A percentile compares a stretch with the other conserved stretches of the same genome.
These are phyloP conservation scores for Mus spretus DNA, from an alignment of 2,797 vertebrate species.

Conservation along the genomic window DNA sequence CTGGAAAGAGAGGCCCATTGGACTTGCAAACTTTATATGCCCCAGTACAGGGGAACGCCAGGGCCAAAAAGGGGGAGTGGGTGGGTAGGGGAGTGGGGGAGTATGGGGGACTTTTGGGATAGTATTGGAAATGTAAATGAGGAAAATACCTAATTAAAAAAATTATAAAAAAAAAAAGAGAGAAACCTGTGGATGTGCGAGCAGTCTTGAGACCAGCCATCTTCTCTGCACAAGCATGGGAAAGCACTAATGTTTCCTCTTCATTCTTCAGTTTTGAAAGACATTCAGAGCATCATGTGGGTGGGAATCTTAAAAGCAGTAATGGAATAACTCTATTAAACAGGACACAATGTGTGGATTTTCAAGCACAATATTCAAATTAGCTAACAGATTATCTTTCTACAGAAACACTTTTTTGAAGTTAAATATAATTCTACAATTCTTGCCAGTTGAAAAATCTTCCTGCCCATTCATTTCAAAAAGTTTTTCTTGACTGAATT, in stretches of 20 bases:
- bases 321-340: slow-evolving; percentile 67
- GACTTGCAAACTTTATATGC: too few relatives aligned
- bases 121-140: too few relatives aligned
- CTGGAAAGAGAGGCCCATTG: too few relatives aligned
- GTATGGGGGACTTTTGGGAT: too few relatives aligned
- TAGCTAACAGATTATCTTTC: slow-evolving; percentile 55
- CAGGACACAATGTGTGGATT: neutral
- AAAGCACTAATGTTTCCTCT: neutral
- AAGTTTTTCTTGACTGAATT: slow-evolving; percentile 39
- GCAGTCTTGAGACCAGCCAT: neutral
- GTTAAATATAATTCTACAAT: slow-evolving; percentile 65
- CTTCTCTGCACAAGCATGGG: neutral
- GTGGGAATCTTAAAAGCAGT: slow-evolving; percentile 47
- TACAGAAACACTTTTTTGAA: slow-evolving; percentile 54
- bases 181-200: slow-evolving; percentile 1
- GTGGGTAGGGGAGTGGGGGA: too few relatives aligned
- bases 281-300: neutral
- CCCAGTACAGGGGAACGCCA: too few relatives aligned
- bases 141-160: too few relatives aligned
- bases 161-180: too few relatives aligned
- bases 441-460: slow-evolving; percentile 70
- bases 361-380: slow-evolving; percentile 66
- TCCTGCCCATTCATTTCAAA: slow-evolving; percentile 52
- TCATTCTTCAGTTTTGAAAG: slow-evolving; percentile 45
- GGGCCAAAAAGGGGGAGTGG: too few relatives aligned